Evolutionary conservation across 64 coral and sea anemone genomes (phyloP).

Genomic region (Platygyra sinensis): DNA sequence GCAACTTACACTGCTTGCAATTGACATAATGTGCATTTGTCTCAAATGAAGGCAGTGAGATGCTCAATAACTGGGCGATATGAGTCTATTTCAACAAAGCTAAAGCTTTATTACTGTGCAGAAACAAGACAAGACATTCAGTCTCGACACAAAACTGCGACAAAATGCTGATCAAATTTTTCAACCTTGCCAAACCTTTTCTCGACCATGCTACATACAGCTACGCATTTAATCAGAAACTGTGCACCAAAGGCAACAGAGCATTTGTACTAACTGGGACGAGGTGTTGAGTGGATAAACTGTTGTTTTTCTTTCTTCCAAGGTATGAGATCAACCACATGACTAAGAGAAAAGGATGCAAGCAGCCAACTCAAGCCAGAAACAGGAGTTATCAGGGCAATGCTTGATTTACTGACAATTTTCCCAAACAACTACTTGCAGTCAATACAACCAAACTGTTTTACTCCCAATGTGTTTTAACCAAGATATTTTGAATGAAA

Average conservation of each 20-base stretch:
- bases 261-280: constrained; percentile 28
- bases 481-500: no score
- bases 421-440: neutral
- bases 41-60: neutral
- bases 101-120: constrained; percentile 14
- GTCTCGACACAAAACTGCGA: neutral
- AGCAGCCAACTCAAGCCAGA: constrained; percentile 57
- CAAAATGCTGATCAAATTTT: neutral
- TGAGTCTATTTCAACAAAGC: neutral
- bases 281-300: constrained; percentile 72
- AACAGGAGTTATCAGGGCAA: constrained; percentile 31
- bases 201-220: neutral
- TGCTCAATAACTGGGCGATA: neutral
- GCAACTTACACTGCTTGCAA: neutral
- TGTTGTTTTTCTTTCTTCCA: constrained; percentile 60
- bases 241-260: neutral
- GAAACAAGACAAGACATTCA: constrained; percentile 6
- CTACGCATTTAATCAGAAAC: neutral
- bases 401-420: neutral
- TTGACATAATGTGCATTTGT: constrained; percentile 9
- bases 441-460: neutral
- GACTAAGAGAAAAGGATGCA: constrained; percentile 56
- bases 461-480: neutral
- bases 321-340: constrained; percentile 91
- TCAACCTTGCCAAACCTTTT: neutral